phyloP scores from a whole-genome alignment of 2,888 invertebrate genomes.

The Agonopterix subpropinquella region DNA sequence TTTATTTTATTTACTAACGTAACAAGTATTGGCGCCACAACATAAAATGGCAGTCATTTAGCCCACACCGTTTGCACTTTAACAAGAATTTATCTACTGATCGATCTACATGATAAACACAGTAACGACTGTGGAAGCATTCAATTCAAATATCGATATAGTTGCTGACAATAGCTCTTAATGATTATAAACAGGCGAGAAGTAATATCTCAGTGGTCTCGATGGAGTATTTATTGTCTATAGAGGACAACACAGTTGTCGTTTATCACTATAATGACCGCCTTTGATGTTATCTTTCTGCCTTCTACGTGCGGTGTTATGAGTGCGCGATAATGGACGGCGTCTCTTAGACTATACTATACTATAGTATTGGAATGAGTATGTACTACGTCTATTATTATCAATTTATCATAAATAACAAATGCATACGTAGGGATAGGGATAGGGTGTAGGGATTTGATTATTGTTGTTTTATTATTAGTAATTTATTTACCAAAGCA shows the following conservation, averaged over 20 bases:
- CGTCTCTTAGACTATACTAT: conserved; percentile 29
- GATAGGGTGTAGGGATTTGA: too few species aligned
- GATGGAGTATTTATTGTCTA: conserved; percentile 64
- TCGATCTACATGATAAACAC: conserved; percentile 57
- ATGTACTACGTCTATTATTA: not conserved
- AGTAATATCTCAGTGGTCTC: conserved; percentile 63
- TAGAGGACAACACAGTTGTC: conserved; percentile 69
- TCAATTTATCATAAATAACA: not conserved
- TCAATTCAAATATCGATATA: conserved; percentile 67
- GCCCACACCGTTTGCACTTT: conserved; percentile 39
- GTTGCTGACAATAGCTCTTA: conserved; percentile 64
- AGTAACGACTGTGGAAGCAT: conserved; percentile 52
- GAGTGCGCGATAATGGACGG: conserved; percentile 44
- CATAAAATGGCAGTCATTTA: conserved; percentile 22
- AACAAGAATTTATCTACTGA: conserved; percentile 51
- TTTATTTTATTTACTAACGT: too few species aligned
- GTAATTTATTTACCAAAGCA: too few species aligned
- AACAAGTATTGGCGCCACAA: conserved; percentile 13
- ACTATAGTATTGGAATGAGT: not conserved
- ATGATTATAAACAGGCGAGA: conserved; percentile 63
- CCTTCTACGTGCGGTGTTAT: conserved; percentile 19
- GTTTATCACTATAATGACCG: conserved; percentile 69
- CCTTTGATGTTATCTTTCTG: conserved; percentile 68
- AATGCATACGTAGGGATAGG: too few species aligned
- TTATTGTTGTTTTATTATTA: too few species aligned